These are phyloP conservation scores for Psittacula cyanocephala DNA, from an alignment of 2,113 vertebrate species.

Conservation along the genomic window DNA sequence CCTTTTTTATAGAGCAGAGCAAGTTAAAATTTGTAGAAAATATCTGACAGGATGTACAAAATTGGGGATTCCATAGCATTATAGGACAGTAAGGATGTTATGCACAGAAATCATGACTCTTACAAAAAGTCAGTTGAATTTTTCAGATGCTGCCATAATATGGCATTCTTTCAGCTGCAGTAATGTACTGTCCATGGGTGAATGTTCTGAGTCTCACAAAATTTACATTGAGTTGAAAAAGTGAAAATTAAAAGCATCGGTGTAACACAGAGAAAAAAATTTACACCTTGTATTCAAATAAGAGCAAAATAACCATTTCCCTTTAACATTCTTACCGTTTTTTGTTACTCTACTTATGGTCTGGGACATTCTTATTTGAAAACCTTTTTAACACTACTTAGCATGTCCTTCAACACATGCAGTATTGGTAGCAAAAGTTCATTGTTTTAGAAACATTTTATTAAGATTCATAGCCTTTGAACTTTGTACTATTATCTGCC, in stretches of 20 bases:
- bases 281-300: background rate
- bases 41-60: background rate
- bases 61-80: background rate
- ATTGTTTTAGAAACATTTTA: conserved; percentile 23
- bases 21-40: background rate
- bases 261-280: background rate
- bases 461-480: conserved; percentile 22
- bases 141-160: background rate
- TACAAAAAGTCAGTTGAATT: background rate
- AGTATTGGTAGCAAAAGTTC: background rate
- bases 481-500: conserved; percentile 37
- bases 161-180: background rate
- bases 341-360: background rate
- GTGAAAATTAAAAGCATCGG: background rate
- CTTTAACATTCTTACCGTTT: background rate
- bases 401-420: background rate
- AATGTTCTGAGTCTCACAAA: background rate
- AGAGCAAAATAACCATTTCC: background rate
- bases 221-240: background rate
- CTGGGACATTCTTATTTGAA: background rate
- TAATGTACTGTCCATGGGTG: background rate
- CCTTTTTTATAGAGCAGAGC: background rate
- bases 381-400: background rate
- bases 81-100: background rate
- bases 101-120: background rate